These are phyloP conservation scores for Luscinia luscinia DNA, from an alignment of 2,797 vertebrate genomes.

Conservation along the genomic window DNA sequence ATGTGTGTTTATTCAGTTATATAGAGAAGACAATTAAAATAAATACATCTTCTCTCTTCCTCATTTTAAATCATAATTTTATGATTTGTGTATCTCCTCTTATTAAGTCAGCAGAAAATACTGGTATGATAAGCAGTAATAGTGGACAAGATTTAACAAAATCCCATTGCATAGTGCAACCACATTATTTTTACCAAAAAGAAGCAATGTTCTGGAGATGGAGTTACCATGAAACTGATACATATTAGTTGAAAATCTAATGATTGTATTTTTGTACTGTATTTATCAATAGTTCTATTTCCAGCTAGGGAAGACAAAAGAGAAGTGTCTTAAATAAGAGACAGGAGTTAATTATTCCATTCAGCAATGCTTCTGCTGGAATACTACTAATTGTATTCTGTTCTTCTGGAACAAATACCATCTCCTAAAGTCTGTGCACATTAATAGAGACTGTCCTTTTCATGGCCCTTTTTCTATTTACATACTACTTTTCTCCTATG, in stretches of 20 bases:
- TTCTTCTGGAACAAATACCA: neutral
- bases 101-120: neutral
- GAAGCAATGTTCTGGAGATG: neutral
- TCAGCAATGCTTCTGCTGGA: neutral
- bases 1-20: neutral
- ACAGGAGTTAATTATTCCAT: neutral
- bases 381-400: neutral
- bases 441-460: neutral
- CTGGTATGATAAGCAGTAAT: neutral
- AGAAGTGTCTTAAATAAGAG: slow-evolving; percentile 8
- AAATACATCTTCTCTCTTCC: neutral
- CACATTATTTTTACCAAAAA: neutral
- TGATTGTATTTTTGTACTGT: neutral
- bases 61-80: neutral
- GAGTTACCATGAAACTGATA: neutral
- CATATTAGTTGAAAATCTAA: neutral
- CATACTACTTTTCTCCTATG: neutral
- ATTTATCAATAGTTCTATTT: slow-evolving; percentile 5
- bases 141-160: neutral
- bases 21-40: slow-evolving; percentile 11
- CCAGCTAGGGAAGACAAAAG: neutral
- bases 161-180: neutral
- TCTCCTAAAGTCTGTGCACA: neutral
- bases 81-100: neutral
- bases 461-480: neutral